phyloP scores from a whole-genome alignment of 1,140 invertebrate species.

The Magallana gigas region DNA sequence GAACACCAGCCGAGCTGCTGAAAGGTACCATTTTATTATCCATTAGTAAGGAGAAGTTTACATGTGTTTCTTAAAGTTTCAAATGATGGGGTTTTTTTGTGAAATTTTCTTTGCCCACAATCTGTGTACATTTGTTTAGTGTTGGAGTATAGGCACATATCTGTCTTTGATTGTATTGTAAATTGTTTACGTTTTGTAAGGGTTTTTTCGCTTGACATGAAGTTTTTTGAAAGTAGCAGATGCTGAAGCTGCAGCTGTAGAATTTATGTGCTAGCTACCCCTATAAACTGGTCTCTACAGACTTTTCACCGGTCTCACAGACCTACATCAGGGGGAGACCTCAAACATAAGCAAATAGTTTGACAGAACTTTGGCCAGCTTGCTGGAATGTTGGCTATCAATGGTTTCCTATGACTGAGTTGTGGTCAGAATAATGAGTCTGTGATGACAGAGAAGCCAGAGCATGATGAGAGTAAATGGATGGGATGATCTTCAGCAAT shows the following conservation, averaged over 20 bases:
- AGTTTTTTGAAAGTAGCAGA: not conserved
- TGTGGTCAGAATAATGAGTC: not conserved
- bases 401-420: not conserved
- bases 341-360: not conserved
- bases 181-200: not conserved
- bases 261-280: too few relatives aligned
- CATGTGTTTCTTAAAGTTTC: not conserved
- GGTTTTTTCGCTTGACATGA: not conserved
- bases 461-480: slow-evolving; percentile 1
- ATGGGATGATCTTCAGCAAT: not conserved
- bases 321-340: not conserved
- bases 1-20: slow-evolving; percentile 6
- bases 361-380: not conserved
- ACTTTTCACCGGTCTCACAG: not conserved
- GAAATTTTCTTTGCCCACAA: not conserved
- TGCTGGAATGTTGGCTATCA: not conserved
- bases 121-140: slow-evolving; percentile 9
- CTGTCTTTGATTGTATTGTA: not conserved
- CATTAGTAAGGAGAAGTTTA: not conserved
- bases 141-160: not conserved
- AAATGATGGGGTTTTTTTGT: slow-evolving; percentile 1
- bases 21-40: slow-evolving; percentile 27
- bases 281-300: not conserved
- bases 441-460: not conserved
- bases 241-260: too few relatives aligned